These are phyloP conservation scores for Empidonax alnorum DNA, from an alignment of 2,113 vertebrate genomes.

Conservation along the genomic window DNA sequence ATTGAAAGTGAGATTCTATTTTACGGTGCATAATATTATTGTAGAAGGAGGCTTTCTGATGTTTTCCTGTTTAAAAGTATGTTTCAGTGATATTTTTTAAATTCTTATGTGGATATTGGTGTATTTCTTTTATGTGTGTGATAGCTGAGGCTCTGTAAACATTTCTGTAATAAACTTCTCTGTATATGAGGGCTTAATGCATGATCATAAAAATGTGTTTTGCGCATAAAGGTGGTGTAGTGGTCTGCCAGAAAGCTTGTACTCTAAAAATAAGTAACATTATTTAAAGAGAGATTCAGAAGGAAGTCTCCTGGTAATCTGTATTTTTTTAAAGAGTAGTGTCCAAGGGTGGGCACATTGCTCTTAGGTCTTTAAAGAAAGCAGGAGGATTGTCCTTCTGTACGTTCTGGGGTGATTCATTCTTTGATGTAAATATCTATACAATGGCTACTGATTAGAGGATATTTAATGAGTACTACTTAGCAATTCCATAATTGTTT, in stretches of 20 bases:
- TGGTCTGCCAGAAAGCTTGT: neutral
- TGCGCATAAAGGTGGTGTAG: neutral
- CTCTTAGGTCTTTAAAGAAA: neutral
- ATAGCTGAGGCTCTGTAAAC: neutral
- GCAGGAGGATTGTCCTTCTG: neutral
- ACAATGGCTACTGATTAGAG: neutral
- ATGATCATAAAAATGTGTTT: slow-evolving; percentile 2
- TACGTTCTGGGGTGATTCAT: neutral
- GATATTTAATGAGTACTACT: neutral
- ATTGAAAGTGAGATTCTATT: neutral
- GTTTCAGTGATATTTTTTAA: neutral
- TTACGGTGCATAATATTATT: neutral
- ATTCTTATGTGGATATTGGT: neutral
- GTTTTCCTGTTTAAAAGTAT: neutral
- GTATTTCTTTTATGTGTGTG: neutral
- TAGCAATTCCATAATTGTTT: neutral
- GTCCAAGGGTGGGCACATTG: neutral
- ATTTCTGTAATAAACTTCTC: slow-evolving; percentile 17
- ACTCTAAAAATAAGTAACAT: slow-evolving; percentile 10
- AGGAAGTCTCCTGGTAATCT: neutral
- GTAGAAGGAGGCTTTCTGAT: neutral
- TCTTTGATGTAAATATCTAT: neutral
- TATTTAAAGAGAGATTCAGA: neutral
- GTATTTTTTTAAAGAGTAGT: neutral
- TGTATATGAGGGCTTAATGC: neutral